A percentile compares a stretch with the other conserved stretches of the same genome.
Evolutionary conservation across 2,113 vertebrate genomes (phyloP).

Genomic region (Chlamydotis undulata): DNA sequence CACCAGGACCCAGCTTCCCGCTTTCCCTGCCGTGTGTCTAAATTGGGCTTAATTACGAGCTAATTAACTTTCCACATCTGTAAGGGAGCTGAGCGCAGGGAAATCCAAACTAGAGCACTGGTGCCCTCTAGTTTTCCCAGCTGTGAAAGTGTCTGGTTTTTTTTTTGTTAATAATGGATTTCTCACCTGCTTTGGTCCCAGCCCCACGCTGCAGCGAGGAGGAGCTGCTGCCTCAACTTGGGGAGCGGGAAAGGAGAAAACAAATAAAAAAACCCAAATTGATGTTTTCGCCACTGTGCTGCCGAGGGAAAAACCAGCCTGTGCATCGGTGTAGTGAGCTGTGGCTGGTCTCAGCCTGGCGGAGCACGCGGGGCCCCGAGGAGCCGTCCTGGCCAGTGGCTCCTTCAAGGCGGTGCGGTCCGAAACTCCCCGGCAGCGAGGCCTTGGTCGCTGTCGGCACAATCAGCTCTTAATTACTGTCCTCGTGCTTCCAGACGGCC

Average conservation of each 20-base stretch:
- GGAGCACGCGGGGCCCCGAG: rapidly evolving
- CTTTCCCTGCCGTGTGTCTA: background rate
- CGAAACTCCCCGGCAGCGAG: no score
- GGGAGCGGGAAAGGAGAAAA: background rate
- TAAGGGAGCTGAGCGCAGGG: background rate
- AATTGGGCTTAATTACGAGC: background rate
- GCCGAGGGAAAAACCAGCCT: background rate
- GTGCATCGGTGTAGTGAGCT: background rate
- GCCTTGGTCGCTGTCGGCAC: rapidly evolving
- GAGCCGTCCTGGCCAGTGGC: background rate
- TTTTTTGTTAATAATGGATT: background rate
- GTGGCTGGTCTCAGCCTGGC: background rate
- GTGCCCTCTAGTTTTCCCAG: constrained; percentile 1
- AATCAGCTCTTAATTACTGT: background rate
- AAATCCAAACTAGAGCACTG: background rate
- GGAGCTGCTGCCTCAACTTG: background rate
- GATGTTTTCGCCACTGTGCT: rapidly evolving
- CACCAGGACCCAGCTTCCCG: background rate
- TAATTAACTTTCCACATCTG: background rate
- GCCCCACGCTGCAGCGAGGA: background rate
- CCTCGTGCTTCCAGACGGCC: rapidly evolving
- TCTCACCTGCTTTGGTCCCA: rapidly evolving
- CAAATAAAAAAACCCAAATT: no score
- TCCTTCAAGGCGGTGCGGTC: rapidly evolving
- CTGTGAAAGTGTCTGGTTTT: rapidly evolving